phyloP scores from a whole-genome alignment of 1,140 invertebrate species.

The Agrilus planipennis region DNA sequence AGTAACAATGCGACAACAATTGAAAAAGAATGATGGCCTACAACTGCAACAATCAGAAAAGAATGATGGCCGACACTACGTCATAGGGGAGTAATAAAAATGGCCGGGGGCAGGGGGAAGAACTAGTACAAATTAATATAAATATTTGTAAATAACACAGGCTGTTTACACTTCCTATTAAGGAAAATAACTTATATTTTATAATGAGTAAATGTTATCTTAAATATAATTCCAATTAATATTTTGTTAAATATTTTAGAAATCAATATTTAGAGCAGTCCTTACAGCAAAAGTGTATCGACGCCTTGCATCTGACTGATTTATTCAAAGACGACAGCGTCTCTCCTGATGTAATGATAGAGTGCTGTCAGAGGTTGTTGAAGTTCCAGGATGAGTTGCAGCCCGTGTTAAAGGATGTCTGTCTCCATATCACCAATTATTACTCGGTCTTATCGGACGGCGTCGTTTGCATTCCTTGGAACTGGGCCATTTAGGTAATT shows the following conservation, averaged over 20 bases:
- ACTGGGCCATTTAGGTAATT: slow-evolving; percentile 40
- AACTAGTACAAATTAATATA: too few species aligned
- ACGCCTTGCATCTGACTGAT: slow-evolving; percentile 51
- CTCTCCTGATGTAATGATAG: slow-evolving; percentile 78
- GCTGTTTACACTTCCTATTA: too few species aligned
- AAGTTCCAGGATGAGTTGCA: slow-evolving; percentile 34
- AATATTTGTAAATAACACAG: too few species aligned
- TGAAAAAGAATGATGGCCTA: too few species aligned
- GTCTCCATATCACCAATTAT: slow-evolving; percentile 76
- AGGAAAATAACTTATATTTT: too few species aligned
- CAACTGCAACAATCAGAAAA: too few species aligned
- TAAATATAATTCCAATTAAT: too few species aligned
- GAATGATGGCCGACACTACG: too few species aligned
- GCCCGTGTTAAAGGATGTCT: slow-evolving; percentile 39
- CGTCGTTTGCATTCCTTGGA: slow-evolving; percentile 84
- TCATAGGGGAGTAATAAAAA: too few species aligned
- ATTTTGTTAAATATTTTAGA: slow-evolving; percentile 39
- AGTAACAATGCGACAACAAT: too few species aligned
- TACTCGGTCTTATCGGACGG: slow-evolving; percentile 86
- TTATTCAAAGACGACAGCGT: slow-evolving; percentile 83
- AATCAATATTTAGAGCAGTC: slow-evolving; percentile 66
- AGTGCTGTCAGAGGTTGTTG: slow-evolving; percentile 63
- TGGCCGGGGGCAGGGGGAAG: too few species aligned
- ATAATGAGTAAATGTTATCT: too few species aligned
- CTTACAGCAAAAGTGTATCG: slow-evolving; percentile 51